Percentiles rank a stretch among this genome's conserved stretches.
Conservation (phyloP, 2,113 vertebrate genomes). For the Gallinago media region DNA sequence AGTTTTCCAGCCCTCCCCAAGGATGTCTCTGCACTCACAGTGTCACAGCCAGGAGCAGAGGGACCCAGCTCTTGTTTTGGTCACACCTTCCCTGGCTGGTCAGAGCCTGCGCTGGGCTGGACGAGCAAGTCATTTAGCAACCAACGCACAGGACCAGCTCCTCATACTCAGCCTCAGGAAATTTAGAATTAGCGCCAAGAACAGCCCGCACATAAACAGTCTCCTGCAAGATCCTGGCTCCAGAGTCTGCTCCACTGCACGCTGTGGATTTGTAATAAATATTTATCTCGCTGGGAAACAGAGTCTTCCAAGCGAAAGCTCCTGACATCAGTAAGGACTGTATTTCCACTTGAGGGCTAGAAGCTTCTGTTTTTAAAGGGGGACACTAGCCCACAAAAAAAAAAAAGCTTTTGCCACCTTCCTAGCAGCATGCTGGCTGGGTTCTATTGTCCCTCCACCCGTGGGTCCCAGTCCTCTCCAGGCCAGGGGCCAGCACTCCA, state of each 20-base stretch:
- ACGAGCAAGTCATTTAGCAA: background rate
- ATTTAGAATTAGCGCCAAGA: constrained; percentile 49
- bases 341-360: background rate
- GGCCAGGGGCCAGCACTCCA: background rate
- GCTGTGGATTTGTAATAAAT: constrained; percentile 45
- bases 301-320: constrained; percentile 29
- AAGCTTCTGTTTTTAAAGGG: background rate
- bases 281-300: constrained; percentile 48
- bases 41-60: background rate
- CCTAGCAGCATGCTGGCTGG: background rate
- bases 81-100: background rate
- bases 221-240: constrained; percentile 58
- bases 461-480: background rate
- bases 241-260: constrained; percentile 10
- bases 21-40: accelerated
- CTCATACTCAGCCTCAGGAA: constrained; percentile 36
- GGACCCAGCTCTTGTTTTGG: background rate
- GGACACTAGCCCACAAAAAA: background rate
- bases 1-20: background rate
- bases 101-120: background rate
- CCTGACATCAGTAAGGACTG: background rate
- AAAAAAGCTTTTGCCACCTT: background rate
- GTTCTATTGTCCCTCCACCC: accelerated
- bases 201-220: constrained; percentile 52
- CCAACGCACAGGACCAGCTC: background rate